phyloP scores from a whole-genome alignment of 2,888 invertebrate genomes.

The Lasioglossum calceatum region DNA sequence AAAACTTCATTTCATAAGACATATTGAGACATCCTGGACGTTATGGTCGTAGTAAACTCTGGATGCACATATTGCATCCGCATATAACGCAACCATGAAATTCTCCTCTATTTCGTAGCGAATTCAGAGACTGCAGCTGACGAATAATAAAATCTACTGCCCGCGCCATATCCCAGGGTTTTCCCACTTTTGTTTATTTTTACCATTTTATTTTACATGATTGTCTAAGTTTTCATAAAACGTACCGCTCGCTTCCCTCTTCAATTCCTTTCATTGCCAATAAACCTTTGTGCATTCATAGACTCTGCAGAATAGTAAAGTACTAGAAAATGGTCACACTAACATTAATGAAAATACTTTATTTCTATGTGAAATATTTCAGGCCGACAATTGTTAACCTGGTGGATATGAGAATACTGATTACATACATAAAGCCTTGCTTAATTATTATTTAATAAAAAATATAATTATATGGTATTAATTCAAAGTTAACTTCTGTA shows the following conservation, averaged over 20 bases:
- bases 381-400: neutral
- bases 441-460: too few species aligned
- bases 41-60: conserved; percentile 57
- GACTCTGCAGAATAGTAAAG: neutral
- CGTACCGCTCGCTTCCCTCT: too few species aligned
- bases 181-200: neutral
- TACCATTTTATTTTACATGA: neutral
- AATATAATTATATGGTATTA: too few species aligned
- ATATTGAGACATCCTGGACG: conserved; percentile 61
- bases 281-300: neutral
- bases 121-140: conserved; percentile 56
- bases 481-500: too few species aligned
- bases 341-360: neutral
- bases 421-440: neutral
- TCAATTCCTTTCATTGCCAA: neutral
- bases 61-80: conserved; percentile 68
- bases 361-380: neutral
- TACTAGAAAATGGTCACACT: neutral
- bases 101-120: conserved; percentile 44
- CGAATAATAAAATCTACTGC: conserved; percentile 58
- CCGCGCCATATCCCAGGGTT: neutral
- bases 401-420: neutral
- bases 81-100: conserved; percentile 66
- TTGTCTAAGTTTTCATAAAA: neutral
- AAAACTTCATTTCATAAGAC: conserved; percentile 64